Evolutionary conservation across 2,113 vertebrate genomes (phyloP).

Genomic region (Nothobranchius kuhntae): DNA sequence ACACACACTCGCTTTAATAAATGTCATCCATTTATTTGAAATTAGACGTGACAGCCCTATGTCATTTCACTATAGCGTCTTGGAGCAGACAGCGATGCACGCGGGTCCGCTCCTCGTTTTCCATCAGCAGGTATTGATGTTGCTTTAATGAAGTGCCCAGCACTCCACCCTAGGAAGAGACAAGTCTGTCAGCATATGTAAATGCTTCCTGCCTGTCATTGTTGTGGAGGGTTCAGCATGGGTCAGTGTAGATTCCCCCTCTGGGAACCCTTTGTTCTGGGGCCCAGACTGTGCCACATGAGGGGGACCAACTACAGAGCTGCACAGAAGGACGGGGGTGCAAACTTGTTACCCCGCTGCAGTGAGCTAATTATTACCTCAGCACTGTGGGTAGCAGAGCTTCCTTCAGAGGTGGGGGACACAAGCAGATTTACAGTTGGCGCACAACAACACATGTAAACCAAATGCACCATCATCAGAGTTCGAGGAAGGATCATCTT

Average conservation of each 20-base stretch:
- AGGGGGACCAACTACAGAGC: slow-evolving; percentile 79
- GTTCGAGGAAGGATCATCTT: slow-evolving; percentile 56
- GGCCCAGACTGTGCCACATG: slow-evolving; percentile 78
- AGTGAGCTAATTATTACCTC: slow-evolving; percentile 81
- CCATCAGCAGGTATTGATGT: slow-evolving; percentile 79
- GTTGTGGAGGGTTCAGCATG: slow-evolving; percentile 74
- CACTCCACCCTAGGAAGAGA: slow-evolving; percentile 71
- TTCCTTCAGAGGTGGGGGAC: slow-evolving; percentile 18
- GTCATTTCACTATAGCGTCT: slow-evolving; percentile 62
- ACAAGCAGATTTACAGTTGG: slow-evolving; percentile 34
- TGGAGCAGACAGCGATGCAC: slow-evolving; percentile 65
- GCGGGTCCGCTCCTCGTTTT: slow-evolving; percentile 66
- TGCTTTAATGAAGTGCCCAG: slow-evolving; percentile 80
- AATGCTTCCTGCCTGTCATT: slow-evolving; percentile 80
- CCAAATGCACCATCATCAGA: slow-evolving; percentile 37
- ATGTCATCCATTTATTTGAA: slow-evolving; percentile 67
- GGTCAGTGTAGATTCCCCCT: slow-evolving; percentile 77
- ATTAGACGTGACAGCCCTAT: slow-evolving; percentile 72
- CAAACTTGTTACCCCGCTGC: slow-evolving; percentile 78
- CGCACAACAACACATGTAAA: slow-evolving; percentile 10
- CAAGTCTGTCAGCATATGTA: slow-evolving; percentile 79
- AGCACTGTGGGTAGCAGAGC: slow-evolving; percentile 29
- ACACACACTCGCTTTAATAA: slow-evolving; percentile 67
- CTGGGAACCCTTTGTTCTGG: slow-evolving; percentile 80
- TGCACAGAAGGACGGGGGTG: slow-evolving; percentile 75